phyloP scores from a whole-genome alignment of 2,797 vertebrate genomes.

The Avahi laniger region DNA sequence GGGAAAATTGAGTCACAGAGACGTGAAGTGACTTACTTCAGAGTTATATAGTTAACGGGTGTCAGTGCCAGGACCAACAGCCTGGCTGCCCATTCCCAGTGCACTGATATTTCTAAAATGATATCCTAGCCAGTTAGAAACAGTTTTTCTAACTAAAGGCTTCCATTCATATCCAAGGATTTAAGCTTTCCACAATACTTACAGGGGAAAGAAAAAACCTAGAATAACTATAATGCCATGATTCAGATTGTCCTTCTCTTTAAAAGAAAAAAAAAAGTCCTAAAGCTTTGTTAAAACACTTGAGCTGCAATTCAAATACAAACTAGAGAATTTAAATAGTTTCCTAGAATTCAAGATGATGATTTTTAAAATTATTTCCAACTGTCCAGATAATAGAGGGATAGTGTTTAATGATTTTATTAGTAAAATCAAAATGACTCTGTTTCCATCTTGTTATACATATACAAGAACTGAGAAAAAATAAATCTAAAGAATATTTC shows the following conservation, averaged over 20 bases:
- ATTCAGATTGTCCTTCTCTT: background rate
- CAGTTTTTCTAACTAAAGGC: background rate
- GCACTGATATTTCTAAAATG: background rate
- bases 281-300: background rate
- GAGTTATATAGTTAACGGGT: background rate
- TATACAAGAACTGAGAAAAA: background rate
- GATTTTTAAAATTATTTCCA: conserved; percentile 1
- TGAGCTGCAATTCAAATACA: conserved; percentile 7
- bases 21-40: background rate
- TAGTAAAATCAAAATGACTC: background rate
- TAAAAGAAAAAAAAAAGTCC: background rate
- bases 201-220: background rate
- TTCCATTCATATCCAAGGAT: background rate
- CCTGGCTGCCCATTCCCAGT: background rate
- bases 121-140: background rate
- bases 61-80: background rate
- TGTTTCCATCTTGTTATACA: background rate
- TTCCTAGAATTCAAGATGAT: background rate
- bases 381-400: background rate
- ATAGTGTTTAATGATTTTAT: background rate
- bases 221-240: background rate
- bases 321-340: background rate
- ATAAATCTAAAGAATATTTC: background rate
- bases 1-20: background rate
- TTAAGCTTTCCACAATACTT: background rate